These are phyloP conservation scores for Engraulis encrasicolus DNA, from an alignment of 2,113 vertebrate species.

Conservation along the genomic window DNA sequence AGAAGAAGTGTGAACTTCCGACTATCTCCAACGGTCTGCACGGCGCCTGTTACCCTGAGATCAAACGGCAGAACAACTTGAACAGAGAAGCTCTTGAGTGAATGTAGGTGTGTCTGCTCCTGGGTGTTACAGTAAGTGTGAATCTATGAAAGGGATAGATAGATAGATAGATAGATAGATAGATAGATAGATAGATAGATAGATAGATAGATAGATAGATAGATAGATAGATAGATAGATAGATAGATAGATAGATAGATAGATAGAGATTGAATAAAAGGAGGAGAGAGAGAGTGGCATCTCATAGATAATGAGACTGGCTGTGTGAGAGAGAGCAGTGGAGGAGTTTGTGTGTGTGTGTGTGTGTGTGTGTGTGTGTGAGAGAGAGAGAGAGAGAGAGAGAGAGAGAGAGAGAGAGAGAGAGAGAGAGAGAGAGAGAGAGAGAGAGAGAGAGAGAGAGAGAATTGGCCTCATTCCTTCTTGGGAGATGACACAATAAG, in stretches of 20 bases:
- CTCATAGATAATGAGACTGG: too few relatives aligned
- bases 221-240: too few relatives aligned
- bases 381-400: too few relatives aligned
- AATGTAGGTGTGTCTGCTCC: neutral
- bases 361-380: too few relatives aligned
- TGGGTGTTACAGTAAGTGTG: slow-evolving; percentile 10
- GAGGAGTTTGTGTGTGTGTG: too few relatives aligned
- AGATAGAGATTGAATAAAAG: too few relatives aligned
- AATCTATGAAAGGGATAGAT: neutral
- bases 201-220: too few relatives aligned
- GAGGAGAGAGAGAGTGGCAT: too few relatives aligned
- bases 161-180: neutral
- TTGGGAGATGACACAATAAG: slow-evolving; percentile 33
- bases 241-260: too few relatives aligned
- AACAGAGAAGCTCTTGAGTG: neutral
- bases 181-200: too few relatives aligned
- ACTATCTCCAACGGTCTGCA: neutral
- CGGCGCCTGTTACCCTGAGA: neutral
- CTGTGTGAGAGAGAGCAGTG: too few relatives aligned
- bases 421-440: neutral
- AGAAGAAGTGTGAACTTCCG: slow-evolving; percentile 4
- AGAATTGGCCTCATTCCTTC: slow-evolving; percentile 31
- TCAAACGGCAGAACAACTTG: slow-evolving; percentile 11
- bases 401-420: neutral
- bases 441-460: neutral